Base-by-base conservation (phyloP, 2,888 invertebrate genomes). In the Prenolepis imparis region DNA sequence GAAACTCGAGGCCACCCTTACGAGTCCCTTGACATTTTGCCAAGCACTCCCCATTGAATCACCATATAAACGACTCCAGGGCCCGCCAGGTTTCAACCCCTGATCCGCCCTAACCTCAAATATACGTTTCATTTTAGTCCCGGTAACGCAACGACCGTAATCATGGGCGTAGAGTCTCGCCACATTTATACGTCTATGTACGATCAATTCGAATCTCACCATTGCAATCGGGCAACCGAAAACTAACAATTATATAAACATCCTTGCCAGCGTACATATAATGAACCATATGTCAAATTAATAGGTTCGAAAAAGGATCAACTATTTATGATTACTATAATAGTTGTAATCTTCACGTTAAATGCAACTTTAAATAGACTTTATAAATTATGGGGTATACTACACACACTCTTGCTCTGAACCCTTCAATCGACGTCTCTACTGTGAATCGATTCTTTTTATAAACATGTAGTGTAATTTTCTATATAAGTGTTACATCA, bases 11-110 rank as follows among this genome's bases (percentile, higher is more conserved):
- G 80, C 85, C 88, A 87, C 89, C 91, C 92, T 91, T 92, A 91
- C 92, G 91, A 92, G 90, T 92, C 93, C 93, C 93, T 93, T 92
- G 93, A 93, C 92, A 92, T 93, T 93, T 91, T 92, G 92, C 93
- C 92, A 93, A 93, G 91, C 92, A 90, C 90, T 52, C 91, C 91
- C 92, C 92, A 91, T 92, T 87, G 92, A 93, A 93, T 93, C 93
- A 93, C 93, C 93, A 93, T 93, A 93, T 93, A 93, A 93, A 93
- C 93, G 93, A 93, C 92, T 92, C 89, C 88, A 87, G 90, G 89
- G 89, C 89, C 90, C 84, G 83, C 87, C 88, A 85, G 63, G 87
- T 84, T 88, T 67, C 92, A 92, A 90, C 92, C 92, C 91, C 92
- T 92, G 92, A 92, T 92, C 92, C 92, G 91, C 85, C 90, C 88